Evolutionary conservation across 2,797 vertebrate species (phyloP).

Genomic region (Epinephelus malabaricus): DNA sequence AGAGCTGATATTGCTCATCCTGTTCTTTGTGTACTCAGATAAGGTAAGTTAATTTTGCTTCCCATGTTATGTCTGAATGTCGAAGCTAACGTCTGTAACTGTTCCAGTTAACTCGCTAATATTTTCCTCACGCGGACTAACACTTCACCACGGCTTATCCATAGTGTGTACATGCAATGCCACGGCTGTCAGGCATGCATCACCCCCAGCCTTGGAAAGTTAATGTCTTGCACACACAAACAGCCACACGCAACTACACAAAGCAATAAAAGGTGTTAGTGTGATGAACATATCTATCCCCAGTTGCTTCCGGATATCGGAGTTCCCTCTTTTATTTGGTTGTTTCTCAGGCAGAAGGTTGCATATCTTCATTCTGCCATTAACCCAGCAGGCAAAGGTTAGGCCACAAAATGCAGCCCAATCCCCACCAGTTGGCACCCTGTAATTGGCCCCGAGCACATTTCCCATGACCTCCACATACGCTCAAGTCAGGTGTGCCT

Average conservation of each 20-base stretch:
- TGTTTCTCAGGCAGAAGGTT: slow-evolving; percentile 46
- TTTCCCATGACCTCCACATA: slow-evolving; percentile 77
- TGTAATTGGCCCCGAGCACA: slow-evolving; percentile 68
- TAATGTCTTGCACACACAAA: not conserved
- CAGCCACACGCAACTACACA: slow-evolving; percentile 7
- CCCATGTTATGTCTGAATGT: not conserved
- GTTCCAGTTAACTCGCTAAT: not conserved
- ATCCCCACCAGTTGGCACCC: slow-evolving; percentile 76
- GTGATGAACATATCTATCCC: slow-evolving; percentile 33
- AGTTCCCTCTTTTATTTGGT: slow-evolving; percentile 38
- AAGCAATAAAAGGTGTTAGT: slow-evolving; percentile 42
- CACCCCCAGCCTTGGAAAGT: not conserved
- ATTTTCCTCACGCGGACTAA: not conserved
- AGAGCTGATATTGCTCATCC: slow-evolving; percentile 95
- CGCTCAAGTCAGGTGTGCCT: slow-evolving; percentile 54
- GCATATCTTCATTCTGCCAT: slow-evolving; percentile 61
- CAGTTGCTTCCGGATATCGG: slow-evolving; percentile 45
- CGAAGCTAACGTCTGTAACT: not conserved
- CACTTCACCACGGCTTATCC: not conserved
- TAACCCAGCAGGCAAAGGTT: slow-evolving; percentile 73
- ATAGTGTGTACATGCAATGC: not conserved
- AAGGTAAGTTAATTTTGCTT: slow-evolving; percentile 88
- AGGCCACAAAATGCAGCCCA: slow-evolving; percentile 62
- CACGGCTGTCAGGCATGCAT: not conserved
- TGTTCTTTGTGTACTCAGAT: slow-evolving; percentile 98